Conservation (phyloP, 1,140 invertebrate genomes). For the Drosophila lini region DNA sequence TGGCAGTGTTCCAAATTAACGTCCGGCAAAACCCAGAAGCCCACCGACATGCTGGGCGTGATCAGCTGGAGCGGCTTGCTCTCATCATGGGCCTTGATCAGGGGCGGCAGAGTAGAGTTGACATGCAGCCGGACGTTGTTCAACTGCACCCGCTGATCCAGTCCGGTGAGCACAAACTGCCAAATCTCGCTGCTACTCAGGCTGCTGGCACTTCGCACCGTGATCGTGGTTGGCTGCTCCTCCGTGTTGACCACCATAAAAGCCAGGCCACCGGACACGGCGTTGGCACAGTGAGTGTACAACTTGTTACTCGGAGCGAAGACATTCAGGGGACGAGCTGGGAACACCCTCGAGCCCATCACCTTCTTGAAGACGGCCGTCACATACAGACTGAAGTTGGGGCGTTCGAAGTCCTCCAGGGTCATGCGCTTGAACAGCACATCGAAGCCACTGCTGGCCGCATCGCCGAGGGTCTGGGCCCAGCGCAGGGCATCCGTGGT, state of each 20-base stretch:
- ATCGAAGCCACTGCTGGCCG: constrained; percentile 78
- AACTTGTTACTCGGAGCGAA: constrained; percentile 70
- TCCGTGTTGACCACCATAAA: constrained; percentile 82
- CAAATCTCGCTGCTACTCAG: constrained; percentile 68
- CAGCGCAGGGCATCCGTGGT: constrained; percentile 71
- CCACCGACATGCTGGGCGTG: constrained; percentile 74
- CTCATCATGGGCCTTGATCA: constrained; percentile 57
- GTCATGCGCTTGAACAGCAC: constrained; percentile 73
- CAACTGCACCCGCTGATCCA: constrained; percentile 55
- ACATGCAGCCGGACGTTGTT: constrained; percentile 63
- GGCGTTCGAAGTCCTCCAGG: constrained; percentile 60
- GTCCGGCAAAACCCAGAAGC: constrained; percentile 76
- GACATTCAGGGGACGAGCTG: constrained; percentile 62
- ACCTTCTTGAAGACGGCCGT: constrained; percentile 78
- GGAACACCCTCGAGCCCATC: constrained; percentile 80
- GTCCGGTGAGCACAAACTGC: constrained; percentile 68
- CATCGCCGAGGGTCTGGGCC: constrained; percentile 80
- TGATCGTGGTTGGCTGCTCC: constrained; percentile 62
- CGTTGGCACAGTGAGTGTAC: constrained; percentile 79
- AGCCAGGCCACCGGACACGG: constrained; percentile 70
- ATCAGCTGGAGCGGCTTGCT: constrained; percentile 61
- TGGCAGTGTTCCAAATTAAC: constrained; percentile 79
- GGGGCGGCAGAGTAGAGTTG: constrained; percentile 65
- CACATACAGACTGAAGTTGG: constrained; percentile 71
- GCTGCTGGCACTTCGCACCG: constrained; percentile 59